Evolutionary conservation across 1,140 invertebrate genomes (phyloP), one percentile per base, ranked within the genome.

Genomic region (Homarus americanus): DNA sequence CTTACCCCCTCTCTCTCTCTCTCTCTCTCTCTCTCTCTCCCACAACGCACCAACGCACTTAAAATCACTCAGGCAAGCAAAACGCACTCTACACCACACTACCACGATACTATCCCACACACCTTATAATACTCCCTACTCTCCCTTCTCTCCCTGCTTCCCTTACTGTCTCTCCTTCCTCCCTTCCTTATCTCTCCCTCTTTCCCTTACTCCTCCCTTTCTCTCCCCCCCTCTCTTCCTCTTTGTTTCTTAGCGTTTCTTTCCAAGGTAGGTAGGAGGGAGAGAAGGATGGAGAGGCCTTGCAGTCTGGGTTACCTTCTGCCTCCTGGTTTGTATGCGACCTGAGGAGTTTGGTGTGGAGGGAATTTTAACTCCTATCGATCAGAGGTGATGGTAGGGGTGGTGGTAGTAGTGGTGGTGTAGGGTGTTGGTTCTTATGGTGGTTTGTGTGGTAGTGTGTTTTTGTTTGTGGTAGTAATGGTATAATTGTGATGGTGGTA

Each of bases 321-420:
- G 34, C 20, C 1, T 1, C 24, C 17, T 76, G 32, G 38, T 75
- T 40, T 75, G 34, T 76, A 75, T 36, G 38, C 72, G 38, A 75
- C 15, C 15, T n/a, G 10, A n/a, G 20, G 3, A 36, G 10, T 5
- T 15, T 1, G 38, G 5, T 3, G 72, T 34, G 10, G 15, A 24
- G 24, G 5, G 40, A n/a, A 44, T 78, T 36, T 75, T 75, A 75
- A 75, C 32, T 75, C 15, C n/a, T 75, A 40, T 75, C 72, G 72
- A 75, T 58, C 53, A 58, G 53, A 75, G 44, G 40, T 53, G 78
- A n/a, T 41, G 75, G 75, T 78, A 17, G 38, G 17, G 75, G 75
- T 38, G 44, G 32, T 78, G 38, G 38, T 41, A 36, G 32, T 34
- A 3, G 72, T 34, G 32, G 72, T 12, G 28, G 78, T 44, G 44